phyloP scores from a whole-genome alignment of 2,888 invertebrate genomes.

The Acronicta alni region DNA sequence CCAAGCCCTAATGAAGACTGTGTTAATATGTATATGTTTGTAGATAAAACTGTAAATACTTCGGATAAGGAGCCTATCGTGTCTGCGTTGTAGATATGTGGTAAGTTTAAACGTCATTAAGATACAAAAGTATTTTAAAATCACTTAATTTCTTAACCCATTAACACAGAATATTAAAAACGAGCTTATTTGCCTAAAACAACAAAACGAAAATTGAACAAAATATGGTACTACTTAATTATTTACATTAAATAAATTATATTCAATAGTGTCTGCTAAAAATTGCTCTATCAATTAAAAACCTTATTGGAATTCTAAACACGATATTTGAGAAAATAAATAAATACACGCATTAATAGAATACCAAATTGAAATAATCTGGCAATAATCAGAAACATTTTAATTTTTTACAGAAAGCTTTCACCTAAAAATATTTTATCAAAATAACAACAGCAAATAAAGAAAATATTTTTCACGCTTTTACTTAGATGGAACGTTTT shows the following conservation, averaged over 20 bases:
- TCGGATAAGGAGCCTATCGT: conserved; percentile 86
- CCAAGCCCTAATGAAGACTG: conserved; percentile 84
- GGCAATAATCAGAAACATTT: conserved; percentile 12
- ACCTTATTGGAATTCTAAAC: conserved; percentile 17
- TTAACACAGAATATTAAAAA: conserved; percentile 8
- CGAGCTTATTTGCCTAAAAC: not conserved
- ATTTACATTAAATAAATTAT: not conserved
- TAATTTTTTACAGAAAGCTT: too few relatives aligned
- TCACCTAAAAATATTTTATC: too few relatives aligned
- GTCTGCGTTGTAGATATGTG: conserved; percentile 78
- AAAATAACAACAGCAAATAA: too few relatives aligned
- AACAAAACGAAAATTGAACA: too few relatives aligned
- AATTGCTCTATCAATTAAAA: not conserved
- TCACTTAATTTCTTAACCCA: conserved; percentile 10
- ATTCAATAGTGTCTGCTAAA: not conserved
- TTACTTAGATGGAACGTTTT: too few relatives aligned
- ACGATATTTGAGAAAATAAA: conserved; percentile 1
- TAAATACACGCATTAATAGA: conserved; percentile 3
- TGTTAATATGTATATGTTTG: conserved; percentile 86
- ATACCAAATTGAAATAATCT: conserved; percentile 14
- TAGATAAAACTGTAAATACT: conserved; percentile 79
- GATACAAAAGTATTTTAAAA: conserved; percentile 16
- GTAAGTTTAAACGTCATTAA: conserved; percentile 66
- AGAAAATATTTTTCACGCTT: too few relatives aligned
- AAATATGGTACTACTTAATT: too few relatives aligned